Evolutionary conservation across 2,113 vertebrate genomes (phyloP).

Genomic region (Numenius arquata): DNA sequence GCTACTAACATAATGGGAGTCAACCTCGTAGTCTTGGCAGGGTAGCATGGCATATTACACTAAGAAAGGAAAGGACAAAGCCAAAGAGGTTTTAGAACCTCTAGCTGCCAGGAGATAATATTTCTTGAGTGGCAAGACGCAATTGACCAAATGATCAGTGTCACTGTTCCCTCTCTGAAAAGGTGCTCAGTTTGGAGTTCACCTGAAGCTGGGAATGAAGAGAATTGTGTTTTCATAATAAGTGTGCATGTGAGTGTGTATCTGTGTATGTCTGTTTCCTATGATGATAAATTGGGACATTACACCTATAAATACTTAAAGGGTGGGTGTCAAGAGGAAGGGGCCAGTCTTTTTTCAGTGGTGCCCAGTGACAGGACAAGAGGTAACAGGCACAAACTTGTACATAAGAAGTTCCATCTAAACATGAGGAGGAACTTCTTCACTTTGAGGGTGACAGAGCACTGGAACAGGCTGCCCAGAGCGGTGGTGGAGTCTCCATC

Average conservation of each 20-base stretch:
- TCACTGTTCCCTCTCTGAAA: not conserved
- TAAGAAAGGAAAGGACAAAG: not conserved
- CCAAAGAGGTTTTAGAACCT: not conserved
- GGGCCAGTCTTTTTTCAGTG: no score
- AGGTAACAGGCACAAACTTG: no score
- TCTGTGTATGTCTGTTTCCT: not conserved
- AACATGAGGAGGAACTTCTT: no score
- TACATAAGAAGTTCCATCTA: no score
- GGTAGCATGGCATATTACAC: not conserved
- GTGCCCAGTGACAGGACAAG: no score
- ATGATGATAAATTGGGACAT: not conserved
- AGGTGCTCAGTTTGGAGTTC: not conserved
- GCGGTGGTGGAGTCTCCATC: no score
- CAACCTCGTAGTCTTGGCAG: not conserved
- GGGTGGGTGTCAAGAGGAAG: no score
- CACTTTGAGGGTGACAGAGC: no score
- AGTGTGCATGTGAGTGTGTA: accelerated
- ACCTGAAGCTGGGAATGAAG: not conserved
- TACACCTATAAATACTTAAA: no score
- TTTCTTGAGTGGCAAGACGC: not conserved
- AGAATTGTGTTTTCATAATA: not conserved
- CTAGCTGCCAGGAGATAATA: not conserved
- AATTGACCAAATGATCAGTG: not conserved
- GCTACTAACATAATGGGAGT: not conserved
- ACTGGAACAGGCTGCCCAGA: no score